Base-by-base conservation (phyloP, 2,888 invertebrate genomes). In the Miltochrista miniata region DNA sequence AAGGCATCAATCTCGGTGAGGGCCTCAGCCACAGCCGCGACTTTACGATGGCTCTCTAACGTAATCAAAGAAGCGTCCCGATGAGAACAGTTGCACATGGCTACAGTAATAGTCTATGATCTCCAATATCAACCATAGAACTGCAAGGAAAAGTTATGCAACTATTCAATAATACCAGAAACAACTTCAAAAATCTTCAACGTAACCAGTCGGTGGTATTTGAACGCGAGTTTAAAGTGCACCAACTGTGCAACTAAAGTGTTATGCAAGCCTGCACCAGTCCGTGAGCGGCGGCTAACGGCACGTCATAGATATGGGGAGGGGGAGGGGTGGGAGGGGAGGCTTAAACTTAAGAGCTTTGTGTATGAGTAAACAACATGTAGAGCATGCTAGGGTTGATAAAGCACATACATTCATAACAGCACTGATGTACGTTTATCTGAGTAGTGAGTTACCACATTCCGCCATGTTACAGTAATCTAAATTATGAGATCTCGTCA, bases 241-340 rank as follows among this genome's bases (percentile, higher is more conserved):
- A 15, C 15, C 30, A 24, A 24, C 18, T 24, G 18, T 24, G 18
- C 18, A 24, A 24, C 18, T 5, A 24, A 31, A 31, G 33, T 57
- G 42, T 48, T 61, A 67, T 59, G 65, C 59, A 65, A 64, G 68
- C 59, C 48, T 65, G 68, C 65, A 65, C 49, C 41, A 53, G 55
- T 55, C 46, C 44, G 42, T 35, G 38, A 48, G 42, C 55, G 2
- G 38, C 34, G 47, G 48, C 61, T 73, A 70, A 70, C 74, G 74
- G 74, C 65, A 59, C 56, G 62, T 64, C 61, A 59, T 70, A 63
- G 56, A 61, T 61, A 58, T 14, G 34, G 29, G 49, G 12, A 61
- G 45, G 36, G 48, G 12, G 29, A 9, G 45, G 38, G 31, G 30
- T 14, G 29, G 40, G 40, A 5, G 18, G 5, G 35, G 40, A 2